phyloP scores from a whole-genome alignment of 1,140 invertebrate genomes.

The Diuraphis noxia region DNA sequence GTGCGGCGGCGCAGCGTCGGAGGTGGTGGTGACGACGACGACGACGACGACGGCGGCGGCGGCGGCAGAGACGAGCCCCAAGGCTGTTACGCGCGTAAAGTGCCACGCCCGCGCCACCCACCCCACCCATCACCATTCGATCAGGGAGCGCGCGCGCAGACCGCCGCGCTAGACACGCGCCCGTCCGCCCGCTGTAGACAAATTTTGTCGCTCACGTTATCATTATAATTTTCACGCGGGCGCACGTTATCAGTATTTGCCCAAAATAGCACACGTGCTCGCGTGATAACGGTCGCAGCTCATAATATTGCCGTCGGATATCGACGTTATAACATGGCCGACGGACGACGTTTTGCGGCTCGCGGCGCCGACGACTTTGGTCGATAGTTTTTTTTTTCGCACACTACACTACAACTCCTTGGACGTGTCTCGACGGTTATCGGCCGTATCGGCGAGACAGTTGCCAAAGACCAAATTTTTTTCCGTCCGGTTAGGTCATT shows the following conservation, averaged over 20 bases:
- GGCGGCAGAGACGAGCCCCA: slow-evolving; percentile 5
- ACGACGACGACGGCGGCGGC: background rate
- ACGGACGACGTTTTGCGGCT: no score
- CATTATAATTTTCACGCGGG: background rate
- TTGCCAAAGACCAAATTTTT: background rate
- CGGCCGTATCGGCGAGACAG: background rate
- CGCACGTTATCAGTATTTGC: background rate
- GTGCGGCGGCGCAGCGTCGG: background rate
- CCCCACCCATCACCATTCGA: background rate
- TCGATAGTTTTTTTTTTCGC: background rate
- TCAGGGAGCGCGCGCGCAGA: slow-evolving; percentile 29
- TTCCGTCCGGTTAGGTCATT: background rate
- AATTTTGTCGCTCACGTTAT: background rate
- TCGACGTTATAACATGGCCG: background rate
- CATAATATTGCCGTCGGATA: background rate
- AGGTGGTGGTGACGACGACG: background rate
- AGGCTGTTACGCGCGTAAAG: slow-evolving; percentile 49
- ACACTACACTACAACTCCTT: background rate
- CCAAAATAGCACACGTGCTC: background rate
- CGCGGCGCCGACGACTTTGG: background rate
- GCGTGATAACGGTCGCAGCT: background rate
- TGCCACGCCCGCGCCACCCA: slow-evolving; percentile 46
- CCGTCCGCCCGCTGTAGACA: background rate
- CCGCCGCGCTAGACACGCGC: slow-evolving; percentile 3
- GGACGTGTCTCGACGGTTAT: background rate